A percentile compares a stretch with the other conserved stretches of the same genome.
Evolutionary conservation across 2,888 invertebrate genomes (phyloP).

Genomic region (Cerceris ruficornis): DNA sequence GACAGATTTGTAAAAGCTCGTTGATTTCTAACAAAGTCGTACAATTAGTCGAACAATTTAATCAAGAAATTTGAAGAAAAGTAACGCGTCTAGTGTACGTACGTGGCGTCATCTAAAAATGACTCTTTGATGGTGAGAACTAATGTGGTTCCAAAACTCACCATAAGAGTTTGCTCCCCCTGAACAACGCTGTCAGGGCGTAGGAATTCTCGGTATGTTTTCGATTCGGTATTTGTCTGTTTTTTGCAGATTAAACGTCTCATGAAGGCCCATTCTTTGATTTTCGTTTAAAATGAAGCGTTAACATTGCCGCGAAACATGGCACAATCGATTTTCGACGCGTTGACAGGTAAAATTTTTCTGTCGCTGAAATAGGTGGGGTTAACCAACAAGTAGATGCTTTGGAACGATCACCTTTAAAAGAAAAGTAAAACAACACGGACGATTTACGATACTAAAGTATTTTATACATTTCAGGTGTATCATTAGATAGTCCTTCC

Average conservation of each 20-base stretch:
- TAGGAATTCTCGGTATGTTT: slow-evolving; percentile 65
- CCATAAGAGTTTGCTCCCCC: slow-evolving; percentile 48
- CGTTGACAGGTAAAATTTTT: slow-evolving; percentile 75
- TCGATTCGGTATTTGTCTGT: slow-evolving; percentile 53
- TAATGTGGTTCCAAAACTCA: slow-evolving; percentile 35
- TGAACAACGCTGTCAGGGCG: slow-evolving; percentile 63
- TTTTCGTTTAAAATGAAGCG: slow-evolving; percentile 58
- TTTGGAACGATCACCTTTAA: slow-evolving; percentile 3
- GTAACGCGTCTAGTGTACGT: too few relatives aligned
- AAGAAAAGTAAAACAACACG: slow-evolving; percentile 1
- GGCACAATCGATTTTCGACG: slow-evolving; percentile 80
- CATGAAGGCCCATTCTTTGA: slow-evolving; percentile 39
- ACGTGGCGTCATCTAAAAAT: too few relatives aligned
- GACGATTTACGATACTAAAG: background rate
- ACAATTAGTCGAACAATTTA: too few relatives aligned
- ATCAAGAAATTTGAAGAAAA: too few relatives aligned
- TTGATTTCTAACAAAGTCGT: too few relatives aligned
- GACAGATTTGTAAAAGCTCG: too few relatives aligned
- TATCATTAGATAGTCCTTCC: slow-evolving; percentile 76
- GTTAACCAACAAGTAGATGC: slow-evolving; percentile 58
- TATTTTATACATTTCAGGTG: slow-evolving; percentile 65
- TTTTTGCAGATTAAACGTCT: slow-evolving; percentile 48
- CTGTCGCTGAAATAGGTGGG: slow-evolving; percentile 53
- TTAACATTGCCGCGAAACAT: slow-evolving; percentile 63
- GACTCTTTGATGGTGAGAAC: too few relatives aligned